A percentile compares a stretch with the other conserved stretches of the same genome.
phyloP scores from a whole-genome alignment of 2,888 invertebrate genomes.

The Pterostichus niger region DNA sequence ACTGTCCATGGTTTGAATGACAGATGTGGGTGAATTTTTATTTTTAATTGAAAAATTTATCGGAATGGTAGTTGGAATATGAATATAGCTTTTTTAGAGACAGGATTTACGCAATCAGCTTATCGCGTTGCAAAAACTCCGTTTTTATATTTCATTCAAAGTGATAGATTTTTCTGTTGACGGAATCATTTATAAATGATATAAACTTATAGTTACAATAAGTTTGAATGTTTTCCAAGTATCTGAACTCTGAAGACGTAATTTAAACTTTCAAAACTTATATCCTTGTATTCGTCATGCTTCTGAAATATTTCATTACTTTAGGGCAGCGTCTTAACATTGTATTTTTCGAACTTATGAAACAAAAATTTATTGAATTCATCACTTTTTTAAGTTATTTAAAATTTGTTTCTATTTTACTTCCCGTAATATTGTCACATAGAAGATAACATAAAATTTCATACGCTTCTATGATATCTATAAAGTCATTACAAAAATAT shows the following conservation, averaged over 20 bases:
- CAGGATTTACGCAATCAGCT: slow-evolving; percentile 17
- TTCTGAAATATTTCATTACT: slow-evolving; percentile 8
- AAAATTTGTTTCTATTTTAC: too few species aligned
- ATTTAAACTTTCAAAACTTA: slow-evolving; percentile 8
- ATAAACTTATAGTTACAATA: not conserved
- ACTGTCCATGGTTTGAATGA: not conserved
- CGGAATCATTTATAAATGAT: slow-evolving; percentile 19
- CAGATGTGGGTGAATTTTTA: slow-evolving; percentile 6
- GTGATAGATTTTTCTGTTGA: not conserved
- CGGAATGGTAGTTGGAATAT: not conserved
- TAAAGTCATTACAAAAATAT: too few species aligned
- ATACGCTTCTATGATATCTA: too few species aligned
- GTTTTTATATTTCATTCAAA: slow-evolving; percentile 10
- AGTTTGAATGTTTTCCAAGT: not conserved
- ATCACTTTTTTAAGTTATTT: too few species aligned
- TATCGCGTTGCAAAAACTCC: slow-evolving; percentile 10
- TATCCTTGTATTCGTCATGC: not conserved
- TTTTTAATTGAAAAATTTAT: not conserved
- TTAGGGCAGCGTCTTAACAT: not conserved
- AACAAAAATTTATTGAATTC: too few species aligned
- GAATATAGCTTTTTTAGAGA: not conserved
- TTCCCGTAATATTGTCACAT: too few species aligned
- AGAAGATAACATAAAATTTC: too few species aligned
- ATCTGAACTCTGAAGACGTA: not conserved
- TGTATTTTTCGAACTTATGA: too few species aligned